Base-by-base conservation (phyloP, 2,797 vertebrate genomes). In the Crax fasciolata region DNA sequence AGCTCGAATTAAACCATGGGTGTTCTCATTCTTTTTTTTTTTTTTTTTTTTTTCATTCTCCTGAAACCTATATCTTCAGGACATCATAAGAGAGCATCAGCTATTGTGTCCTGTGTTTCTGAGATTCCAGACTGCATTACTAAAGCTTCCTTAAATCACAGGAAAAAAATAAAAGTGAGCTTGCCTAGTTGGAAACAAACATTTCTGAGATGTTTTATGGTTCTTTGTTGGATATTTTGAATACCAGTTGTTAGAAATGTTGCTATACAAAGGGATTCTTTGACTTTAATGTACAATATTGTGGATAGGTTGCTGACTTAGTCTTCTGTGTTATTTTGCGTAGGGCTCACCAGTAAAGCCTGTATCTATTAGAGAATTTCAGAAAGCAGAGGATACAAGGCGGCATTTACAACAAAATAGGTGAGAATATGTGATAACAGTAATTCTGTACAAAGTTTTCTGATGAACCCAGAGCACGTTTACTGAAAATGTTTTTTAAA, bases 261-360 rank as follows among this genome's bases (percentile, higher is more conserved):
- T 71, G 7, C 28, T 62, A 13, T 72, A 7, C 48, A 63, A 71
- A 55, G 35, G 35, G 15, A 35, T 66, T 80, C 17, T 54, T 76
- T 84, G 68, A 52, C n/a, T 20, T 43, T n/a, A 35, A 61, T 17
- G 7, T 44, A 35, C 5, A 35, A 8, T 68, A 20, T 95, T 93
- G 24, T 75, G 24, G 49, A 48, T 65, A 66, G 44, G 28, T 80
- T 93, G 23, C 55, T 94, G 65, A 87, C 46, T 71, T 83, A 51
- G 18, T 71, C 41, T 75, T 63, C 39, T 91, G 16, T 83, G 30
- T 43, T 92, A 17, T 82, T 96, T 96, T 89, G 27, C 90, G 23
- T 96, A 99, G 99, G 97, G 96, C 35, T 99, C 99, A 27, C 98
- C 98, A 4, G 95, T 98, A 38, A 99, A 99, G 90, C 97, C 97